Evolutionary conservation across 2,113 vertebrate species (phyloP).

Genomic region (Mustela nigripes): DNA sequence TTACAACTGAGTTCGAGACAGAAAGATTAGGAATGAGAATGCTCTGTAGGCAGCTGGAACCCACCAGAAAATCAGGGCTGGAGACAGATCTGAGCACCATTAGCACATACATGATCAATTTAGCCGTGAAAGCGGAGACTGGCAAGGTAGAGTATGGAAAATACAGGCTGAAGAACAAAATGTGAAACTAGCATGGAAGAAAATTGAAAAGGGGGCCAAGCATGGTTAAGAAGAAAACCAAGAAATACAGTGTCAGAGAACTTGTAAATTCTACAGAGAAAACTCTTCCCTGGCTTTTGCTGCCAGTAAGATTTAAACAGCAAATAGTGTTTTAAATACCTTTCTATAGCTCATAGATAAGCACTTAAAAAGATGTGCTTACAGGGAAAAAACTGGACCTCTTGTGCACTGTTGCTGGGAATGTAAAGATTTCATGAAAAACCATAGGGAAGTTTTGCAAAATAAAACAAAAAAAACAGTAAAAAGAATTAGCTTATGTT

Average conservation of each 20-base stretch:
- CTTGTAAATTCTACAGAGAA: neutral
- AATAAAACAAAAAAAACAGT: neutral
- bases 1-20: neutral
- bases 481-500: neutral
- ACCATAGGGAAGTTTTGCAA: neutral
- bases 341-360: neutral
- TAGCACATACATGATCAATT: neutral
- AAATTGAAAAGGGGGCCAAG: neutral
- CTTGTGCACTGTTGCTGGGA: no score
- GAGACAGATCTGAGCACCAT: no score
- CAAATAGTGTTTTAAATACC: neutral
- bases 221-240: neutral
- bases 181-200: neutral
- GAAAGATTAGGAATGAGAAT: neutral
- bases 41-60: neutral
- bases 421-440: neutral
- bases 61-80: neutral
- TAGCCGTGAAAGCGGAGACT: neutral
- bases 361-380: neutral
- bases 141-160: neutral
- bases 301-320: neutral
- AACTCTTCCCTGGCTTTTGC: neutral
- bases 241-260: neutral
- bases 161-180: neutral
- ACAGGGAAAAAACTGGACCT: neutral